Base-by-base conservation (phyloP, 2,888 invertebrate species). In the Acanthosepion esculentum region DNA sequence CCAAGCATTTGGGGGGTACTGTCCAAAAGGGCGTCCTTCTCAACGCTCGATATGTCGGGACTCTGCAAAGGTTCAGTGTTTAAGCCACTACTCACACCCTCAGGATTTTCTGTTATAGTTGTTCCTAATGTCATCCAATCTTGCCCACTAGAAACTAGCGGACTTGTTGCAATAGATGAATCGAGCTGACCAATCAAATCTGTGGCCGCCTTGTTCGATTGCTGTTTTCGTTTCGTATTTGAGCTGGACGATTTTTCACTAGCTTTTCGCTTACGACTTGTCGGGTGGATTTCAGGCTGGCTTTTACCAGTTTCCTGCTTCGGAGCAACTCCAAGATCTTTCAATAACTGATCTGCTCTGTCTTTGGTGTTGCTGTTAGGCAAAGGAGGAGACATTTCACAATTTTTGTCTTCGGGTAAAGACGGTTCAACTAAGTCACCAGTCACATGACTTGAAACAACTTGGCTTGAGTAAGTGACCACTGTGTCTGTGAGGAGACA, bases 1-100 rank as follows among this genome's bases (percentile, higher is more conserved):
- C 95, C 95, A 41, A 95, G 55, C 91, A 96, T 95, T 50, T 95
- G 94, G 20, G 95, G 95, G 78, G 95, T 95, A 15, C 95, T 95
- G 94, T 97, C 97, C 55, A 96, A 95, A 29, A 97, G 94, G 10
- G 96, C 97, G 95, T 97, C 97, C 94, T 95, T 96, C 94, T 97
- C 97, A 29, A 97, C 95, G 94, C 96, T 96, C 64, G 95, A 94
- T 55, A 94, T 94, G 64, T 94, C 94, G 20, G 94, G 94, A 55
- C 94, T 94, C 55, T 94, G 94, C 48, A 55, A 53, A 8, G 94
- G 41, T 94, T 94, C 94, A 18, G 55, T 33, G 33, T 33, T 64
- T 6, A 55, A n/a, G 15, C 93, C n/a, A 93, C 41, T 93, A 26
- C 41, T 94, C 4, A 41, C 55, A 48, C 50, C 23, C 7, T 53